Percentiles rank a stretch among this genome's conserved stretches.
These are phyloP conservation scores for Phthorimaea operculella DNA, from an alignment of 1,140 invertebrate genomes.

Conservation along the genomic window DNA sequence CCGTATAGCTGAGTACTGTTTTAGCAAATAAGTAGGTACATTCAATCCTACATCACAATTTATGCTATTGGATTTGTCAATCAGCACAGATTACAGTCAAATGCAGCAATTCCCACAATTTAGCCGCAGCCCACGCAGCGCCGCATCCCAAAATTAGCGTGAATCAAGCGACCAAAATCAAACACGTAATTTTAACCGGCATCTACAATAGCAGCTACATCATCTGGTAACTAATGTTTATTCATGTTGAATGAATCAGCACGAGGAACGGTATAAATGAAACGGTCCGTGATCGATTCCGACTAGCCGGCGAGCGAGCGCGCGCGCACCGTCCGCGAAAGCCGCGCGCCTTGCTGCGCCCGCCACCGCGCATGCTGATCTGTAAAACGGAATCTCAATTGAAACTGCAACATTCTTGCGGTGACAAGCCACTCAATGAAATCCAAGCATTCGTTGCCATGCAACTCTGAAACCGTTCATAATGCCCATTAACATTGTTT, in stretches of 20 bases:
- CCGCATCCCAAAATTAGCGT: not conserved
- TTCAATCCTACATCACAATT: no score
- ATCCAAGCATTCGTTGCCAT: not conserved
- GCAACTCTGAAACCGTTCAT: not conserved
- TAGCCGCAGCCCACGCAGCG: not conserved
- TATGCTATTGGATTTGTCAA: no score
- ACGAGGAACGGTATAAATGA: slow-evolving; percentile 28
- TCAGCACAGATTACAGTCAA: no score
- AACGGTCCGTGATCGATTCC: slow-evolving; percentile 40
- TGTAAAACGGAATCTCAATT: slow-evolving; percentile 36
- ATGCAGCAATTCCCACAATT: no score
- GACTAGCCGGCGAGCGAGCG: slow-evolving; percentile 28
- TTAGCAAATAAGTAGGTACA: no score
- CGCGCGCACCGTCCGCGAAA: slow-evolving; percentile 32
- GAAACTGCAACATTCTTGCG: slow-evolving; percentile 25
- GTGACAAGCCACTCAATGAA: slow-evolving; percentile 1
- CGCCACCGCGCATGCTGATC: slow-evolving; percentile 28
- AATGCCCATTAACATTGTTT: not conserved
- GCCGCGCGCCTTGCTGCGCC: slow-evolving; percentile 13
- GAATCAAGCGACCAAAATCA: not conserved
- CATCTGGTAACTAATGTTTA: slow-evolving; percentile 12
- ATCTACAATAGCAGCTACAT: slow-evolving; percentile 1
- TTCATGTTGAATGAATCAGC: slow-evolving; percentile 25
- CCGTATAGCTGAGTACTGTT: no score
- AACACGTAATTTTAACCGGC: slow-evolving; percentile 3